Base-by-base conservation (phyloP, 2,888 invertebrate genomes). In the Hydraecia micacea region DNA sequence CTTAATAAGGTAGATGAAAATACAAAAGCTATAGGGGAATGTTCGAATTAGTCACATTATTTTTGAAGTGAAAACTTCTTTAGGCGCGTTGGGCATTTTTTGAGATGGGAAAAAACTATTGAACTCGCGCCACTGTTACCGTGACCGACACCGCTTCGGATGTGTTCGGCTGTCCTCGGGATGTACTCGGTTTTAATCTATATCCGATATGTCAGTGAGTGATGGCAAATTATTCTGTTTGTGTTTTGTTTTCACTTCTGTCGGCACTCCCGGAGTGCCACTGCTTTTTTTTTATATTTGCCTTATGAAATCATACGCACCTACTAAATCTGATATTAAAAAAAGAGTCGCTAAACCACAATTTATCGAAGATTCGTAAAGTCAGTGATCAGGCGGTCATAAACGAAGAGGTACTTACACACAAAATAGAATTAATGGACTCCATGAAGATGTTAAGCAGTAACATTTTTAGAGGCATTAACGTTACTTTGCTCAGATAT, bases 351-450 rank as follows among this genome's bases (percentile, higher is more conserved):
- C 15, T 9, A 49, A 65, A 73, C 21, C 32, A 80, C 0, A 21
- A 80, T 65, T 79, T 79, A 79, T 67, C 11, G 18, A 15, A 62
- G 13, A 62, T 55, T 62, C 60, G 39, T 62, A 73, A 62, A 73
- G 36, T 36, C 71, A 60, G 63, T 77, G 77, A 77, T 68, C 81
- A 84, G 63, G 15, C 15, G 63, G 36, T 65, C 71, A 83, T 84
- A 83, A 84, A 84, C 39, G 46, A 65, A 65, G 73, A 67, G 77
- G n/a, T 73, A 68, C 70, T 73, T 80, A 67, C 71, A 75, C 58
- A 86, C 86, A 81, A 84, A 91, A 90, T 85, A 81, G 81, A 88
- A 92, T 92, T 92, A 91, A 93, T 91, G 69, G 79, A 84, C 85
- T 79, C 84, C 80, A 81, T 86, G 85, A 88, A 91, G 83, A 89